Evolutionary conservation across 2,888 invertebrate genomes (phyloP).

Genomic region (Ophion slaviceki): DNA sequence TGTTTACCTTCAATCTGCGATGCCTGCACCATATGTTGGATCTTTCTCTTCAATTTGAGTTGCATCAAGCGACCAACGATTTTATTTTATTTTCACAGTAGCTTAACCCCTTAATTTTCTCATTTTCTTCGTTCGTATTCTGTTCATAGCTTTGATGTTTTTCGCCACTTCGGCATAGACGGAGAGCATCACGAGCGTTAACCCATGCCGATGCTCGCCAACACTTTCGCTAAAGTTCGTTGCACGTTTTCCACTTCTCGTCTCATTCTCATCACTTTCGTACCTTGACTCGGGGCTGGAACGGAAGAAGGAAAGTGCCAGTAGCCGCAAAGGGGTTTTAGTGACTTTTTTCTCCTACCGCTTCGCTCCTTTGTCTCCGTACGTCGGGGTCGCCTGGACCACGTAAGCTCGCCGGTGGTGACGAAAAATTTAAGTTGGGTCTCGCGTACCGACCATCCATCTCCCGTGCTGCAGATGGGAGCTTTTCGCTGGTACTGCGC

Average conservation of each 20-base stretch:
- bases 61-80: too few species aligned
- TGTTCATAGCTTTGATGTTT: slow-evolving; percentile 31
- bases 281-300: not conserved
- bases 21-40: too few species aligned
- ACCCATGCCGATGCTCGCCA: slow-evolving; percentile 33
- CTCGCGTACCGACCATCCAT: slow-evolving; percentile 78
- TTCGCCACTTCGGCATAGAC: slow-evolving; percentile 7
- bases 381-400: slow-evolving; percentile 33
- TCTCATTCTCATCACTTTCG: slow-evolving; percentile 33
- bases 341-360: slow-evolving; percentile 47
- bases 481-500: slow-evolving; percentile 60
- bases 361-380: slow-evolving; percentile 30
- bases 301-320: slow-evolving; percentile 24
- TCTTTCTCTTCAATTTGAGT: too few species aligned
- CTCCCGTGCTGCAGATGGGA: slow-evolving; percentile 64
- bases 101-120: slow-evolving; percentile 21
- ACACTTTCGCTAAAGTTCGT: slow-evolving; percentile 40
- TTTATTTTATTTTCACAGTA: not conserved
- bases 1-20: too few species aligned
- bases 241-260: slow-evolving; percentile 17
- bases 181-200: slow-evolving; percentile 33
- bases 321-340: slow-evolving; percentile 41
- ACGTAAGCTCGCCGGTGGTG: slow-evolving; percentile 58
- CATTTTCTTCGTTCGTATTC: slow-evolving; percentile 25
- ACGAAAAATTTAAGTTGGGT: slow-evolving; percentile 76